phyloP scores from a whole-genome alignment of 2,113 vertebrate genomes.

The Ancistrus triradiatus region DNA sequence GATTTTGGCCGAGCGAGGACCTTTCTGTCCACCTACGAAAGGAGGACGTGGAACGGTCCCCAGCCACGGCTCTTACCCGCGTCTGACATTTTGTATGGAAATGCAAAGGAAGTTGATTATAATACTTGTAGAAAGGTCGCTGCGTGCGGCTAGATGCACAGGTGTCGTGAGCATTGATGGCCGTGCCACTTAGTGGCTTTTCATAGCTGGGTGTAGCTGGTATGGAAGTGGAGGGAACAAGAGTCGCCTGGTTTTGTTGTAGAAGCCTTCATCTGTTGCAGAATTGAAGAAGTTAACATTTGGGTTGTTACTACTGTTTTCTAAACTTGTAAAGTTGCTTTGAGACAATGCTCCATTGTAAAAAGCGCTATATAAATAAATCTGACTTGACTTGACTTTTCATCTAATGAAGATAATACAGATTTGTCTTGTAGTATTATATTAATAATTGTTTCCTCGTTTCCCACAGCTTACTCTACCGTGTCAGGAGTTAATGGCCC shows the following conservation, averaged over 20 bases:
- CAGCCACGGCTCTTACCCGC: slow-evolving; percentile 55
- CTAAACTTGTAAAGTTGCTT: too few species aligned
- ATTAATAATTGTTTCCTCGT: slow-evolving; percentile 18
- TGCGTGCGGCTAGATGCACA: slow-evolving; percentile 47
- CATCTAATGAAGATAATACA: neutral
- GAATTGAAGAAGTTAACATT: too few species aligned
- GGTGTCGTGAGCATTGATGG: too few species aligned
- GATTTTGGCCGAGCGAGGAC: neutral
- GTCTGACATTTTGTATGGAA: slow-evolving; percentile 60
- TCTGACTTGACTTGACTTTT: too few species aligned
- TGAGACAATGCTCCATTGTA: too few species aligned
- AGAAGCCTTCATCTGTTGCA: too few species aligned
- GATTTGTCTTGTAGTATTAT: neutral
- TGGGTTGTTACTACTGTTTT: neutral
- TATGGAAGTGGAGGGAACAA: too few species aligned
- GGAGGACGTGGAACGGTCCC: slow-evolving; percentile 40
- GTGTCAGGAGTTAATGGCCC: slow-evolving; percentile 79
- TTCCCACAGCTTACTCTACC: slow-evolving; percentile 73
- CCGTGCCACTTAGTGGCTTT: too few species aligned
- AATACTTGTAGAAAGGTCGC: slow-evolving; percentile 56
- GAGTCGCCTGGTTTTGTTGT: too few species aligned
- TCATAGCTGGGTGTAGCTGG: too few species aligned
- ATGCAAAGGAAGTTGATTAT: slow-evolving; percentile 54
- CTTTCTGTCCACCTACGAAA: neutral
- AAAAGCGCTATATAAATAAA: too few species aligned